These are phyloP conservation scores for Caenorhabditis zanzibari DNA, from an alignment of 2,888 invertebrate species.

Conservation along the genomic window DNA sequence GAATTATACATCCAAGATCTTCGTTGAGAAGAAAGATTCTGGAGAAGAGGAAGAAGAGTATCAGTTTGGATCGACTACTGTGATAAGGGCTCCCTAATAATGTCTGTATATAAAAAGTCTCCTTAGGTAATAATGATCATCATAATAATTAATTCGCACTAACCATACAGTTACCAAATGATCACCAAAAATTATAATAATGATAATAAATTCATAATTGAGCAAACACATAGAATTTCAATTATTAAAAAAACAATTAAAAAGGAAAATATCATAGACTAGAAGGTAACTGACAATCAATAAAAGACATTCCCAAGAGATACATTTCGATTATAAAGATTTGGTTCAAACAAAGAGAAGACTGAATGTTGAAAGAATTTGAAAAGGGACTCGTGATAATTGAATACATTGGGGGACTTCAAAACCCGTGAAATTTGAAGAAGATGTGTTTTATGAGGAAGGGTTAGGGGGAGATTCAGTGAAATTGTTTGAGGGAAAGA, in stretches of 20 bases:
- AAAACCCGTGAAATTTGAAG: slow-evolving; percentile 32
- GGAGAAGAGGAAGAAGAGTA: slow-evolving; percentile 33
- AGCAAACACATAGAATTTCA: slow-evolving; percentile 26
- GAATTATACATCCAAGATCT: neutral
- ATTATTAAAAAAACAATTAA: slow-evolving; percentile 32
- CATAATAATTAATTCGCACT: slow-evolving; percentile 4
- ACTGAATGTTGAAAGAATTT: slow-evolving; percentile 23
- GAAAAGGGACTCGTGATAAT: slow-evolving; percentile 28
- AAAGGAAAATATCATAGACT: slow-evolving; percentile 15
- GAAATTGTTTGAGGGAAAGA: slow-evolving; percentile 4
- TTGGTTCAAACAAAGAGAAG: slow-evolving; percentile 19
- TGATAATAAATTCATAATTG: slow-evolving; percentile 44
- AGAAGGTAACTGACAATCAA: neutral
- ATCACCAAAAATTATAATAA: slow-evolving; percentile 34
- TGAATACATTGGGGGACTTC: slow-evolving; percentile 38
- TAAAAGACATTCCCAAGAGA: neutral
- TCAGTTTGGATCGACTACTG: slow-evolving; percentile 37
- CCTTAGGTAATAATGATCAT: slow-evolving; percentile 27
- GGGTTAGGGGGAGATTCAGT: slow-evolving; percentile 4
- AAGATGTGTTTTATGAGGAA: slow-evolving; percentile 34
- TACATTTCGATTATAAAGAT: neutral
- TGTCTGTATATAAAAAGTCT: slow-evolving; percentile 40
- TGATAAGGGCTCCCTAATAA: neutral
- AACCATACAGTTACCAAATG: slow-evolving; percentile 10
- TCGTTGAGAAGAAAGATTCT: slow-evolving; percentile 15